Base-by-base conservation (phyloP, 2,888 invertebrate genomes). In the Dinocampus coccinellae region DNA sequence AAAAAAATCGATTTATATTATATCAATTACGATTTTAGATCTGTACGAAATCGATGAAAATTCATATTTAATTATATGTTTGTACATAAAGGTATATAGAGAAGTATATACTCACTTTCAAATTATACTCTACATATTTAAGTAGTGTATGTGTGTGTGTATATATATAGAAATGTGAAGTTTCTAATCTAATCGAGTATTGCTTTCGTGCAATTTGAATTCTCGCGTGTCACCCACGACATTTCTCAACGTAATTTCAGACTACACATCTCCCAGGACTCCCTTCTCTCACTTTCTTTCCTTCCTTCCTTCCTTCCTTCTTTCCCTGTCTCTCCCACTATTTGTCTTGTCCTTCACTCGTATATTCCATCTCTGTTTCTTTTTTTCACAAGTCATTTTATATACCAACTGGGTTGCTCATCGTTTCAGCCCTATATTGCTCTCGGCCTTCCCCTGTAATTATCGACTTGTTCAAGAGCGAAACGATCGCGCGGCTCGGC, bases 201-300 rank as follows among this genome's bases (percentile, higher is more conserved):
- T 16, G 66, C 66, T 66, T 60, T 66, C 60, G 66, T 66, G 62
- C 61, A 34, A 71, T 66, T 71, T 42, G 36, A 36, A 52, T 39
- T 61, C 61, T 71, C 60, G 71, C 71, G 66, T 71, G 71, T 66
- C 66, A 20, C 65, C 65, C 64, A 34, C 47, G 20, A 16, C 20
- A 16, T 47, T 4, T 26, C 34, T 53, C 60, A 36, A 52, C 39
- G 66, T 71, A 67, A 71, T 66, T 71, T 64, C 52, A 66, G 39
- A 24, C 66, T 61, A 33, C 66, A 66, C 52, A 34, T 29, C 22
- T 39, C 62, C 61, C 52, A n/a, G n/a, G n/a, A n/a, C n/a, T n/a
- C n/a, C n/a, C n/a, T n/a, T n/a, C n/a, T n/a, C n/a, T n/a, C n/a
- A n/a, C n/a, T n/a, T 29, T 7, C 3, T 29, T 7, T 29, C 29